phyloP scores from a whole-genome alignment of 2,797 vertebrate genomes.

The Coreius guichenoti region DNA sequence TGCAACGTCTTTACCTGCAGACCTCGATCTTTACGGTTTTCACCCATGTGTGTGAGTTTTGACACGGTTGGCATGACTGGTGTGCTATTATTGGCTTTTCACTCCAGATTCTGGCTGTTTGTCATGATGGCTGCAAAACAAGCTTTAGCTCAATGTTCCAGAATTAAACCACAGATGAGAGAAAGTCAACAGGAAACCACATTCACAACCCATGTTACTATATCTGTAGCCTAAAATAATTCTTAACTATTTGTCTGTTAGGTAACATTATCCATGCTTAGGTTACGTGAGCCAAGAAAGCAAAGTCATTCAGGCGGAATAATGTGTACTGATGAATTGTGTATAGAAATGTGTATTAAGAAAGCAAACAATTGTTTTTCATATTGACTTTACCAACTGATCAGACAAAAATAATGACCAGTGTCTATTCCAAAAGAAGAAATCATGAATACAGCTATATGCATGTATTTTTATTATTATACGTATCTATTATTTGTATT shows the following conservation, averaged over 20 bases:
- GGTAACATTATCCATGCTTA: not conserved
- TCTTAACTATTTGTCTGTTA: not conserved
- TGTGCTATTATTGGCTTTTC: conserved; percentile 23
- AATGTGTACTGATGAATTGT: not conserved
- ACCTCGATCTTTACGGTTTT: conserved; percentile 55
- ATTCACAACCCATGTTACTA: not conserved
- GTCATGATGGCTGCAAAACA: conserved; percentile 38
- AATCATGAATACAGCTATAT: not conserved
- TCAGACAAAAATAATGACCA: not conserved
- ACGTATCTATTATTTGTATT: not conserved
- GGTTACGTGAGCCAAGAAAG: not conserved
- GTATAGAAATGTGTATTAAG: not conserved
- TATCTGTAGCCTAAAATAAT: not conserved
- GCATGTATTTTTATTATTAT: not conserved
- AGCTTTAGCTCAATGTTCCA: conserved; percentile 29
- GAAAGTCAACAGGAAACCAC: conserved; percentile 44
- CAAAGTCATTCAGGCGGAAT: not conserved
- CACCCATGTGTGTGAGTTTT: conserved; percentile 57
- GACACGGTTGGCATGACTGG: conserved; percentile 58
- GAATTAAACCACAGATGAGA: conserved; percentile 23
- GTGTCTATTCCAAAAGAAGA: not conserved
- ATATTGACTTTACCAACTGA: not conserved
- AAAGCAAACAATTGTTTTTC: not conserved
- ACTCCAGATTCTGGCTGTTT: conserved; percentile 33
- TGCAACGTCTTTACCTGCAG: conserved; percentile 46